phyloP scores from a whole-genome alignment of 2,797 vertebrate species.

The Sciurus carolinensis region DNA sequence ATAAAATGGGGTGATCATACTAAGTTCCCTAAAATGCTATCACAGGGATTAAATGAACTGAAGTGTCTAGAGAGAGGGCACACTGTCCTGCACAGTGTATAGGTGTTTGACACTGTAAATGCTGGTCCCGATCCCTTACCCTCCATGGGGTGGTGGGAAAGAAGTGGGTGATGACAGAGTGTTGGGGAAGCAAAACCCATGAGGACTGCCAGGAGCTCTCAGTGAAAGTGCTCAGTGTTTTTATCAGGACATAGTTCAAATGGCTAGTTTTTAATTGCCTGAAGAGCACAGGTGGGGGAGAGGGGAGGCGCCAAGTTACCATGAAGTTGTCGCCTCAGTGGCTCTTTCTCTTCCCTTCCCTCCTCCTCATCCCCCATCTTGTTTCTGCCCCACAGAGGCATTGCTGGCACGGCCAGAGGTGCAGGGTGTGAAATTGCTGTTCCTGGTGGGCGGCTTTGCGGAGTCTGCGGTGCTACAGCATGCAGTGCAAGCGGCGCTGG shows the following conservation, averaged over 20 bases:
- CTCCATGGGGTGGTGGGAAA: background rate
- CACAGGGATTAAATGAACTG: background rate
- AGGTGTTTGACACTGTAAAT: background rate
- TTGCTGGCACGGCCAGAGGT: constrained; percentile 95
- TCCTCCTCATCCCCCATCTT: background rate
- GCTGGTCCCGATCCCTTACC: background rate
- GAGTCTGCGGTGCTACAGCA: constrained; percentile 97
- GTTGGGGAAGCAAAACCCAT: background rate
- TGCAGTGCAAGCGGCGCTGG: constrained; percentile 92
- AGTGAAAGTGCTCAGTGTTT: background rate
- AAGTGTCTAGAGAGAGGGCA: background rate
- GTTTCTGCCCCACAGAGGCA: constrained; percentile 87
- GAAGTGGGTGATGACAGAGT: background rate
- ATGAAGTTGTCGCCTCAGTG: background rate
- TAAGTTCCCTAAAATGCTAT: background rate
- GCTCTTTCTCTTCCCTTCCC: background rate
- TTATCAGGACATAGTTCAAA: background rate
- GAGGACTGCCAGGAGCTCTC: background rate
- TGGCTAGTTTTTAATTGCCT: background rate
- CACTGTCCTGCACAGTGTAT: background rate
- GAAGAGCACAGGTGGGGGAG: background rate
- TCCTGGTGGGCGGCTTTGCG: constrained; percentile 97
- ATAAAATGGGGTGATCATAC: background rate
- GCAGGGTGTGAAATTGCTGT: constrained; percentile 94
- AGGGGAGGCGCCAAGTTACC: background rate